These are phyloP conservation scores for Varanus komodoensis DNA, from an alignment of 2,113 vertebrate genomes.

Conservation along the genomic window DNA sequence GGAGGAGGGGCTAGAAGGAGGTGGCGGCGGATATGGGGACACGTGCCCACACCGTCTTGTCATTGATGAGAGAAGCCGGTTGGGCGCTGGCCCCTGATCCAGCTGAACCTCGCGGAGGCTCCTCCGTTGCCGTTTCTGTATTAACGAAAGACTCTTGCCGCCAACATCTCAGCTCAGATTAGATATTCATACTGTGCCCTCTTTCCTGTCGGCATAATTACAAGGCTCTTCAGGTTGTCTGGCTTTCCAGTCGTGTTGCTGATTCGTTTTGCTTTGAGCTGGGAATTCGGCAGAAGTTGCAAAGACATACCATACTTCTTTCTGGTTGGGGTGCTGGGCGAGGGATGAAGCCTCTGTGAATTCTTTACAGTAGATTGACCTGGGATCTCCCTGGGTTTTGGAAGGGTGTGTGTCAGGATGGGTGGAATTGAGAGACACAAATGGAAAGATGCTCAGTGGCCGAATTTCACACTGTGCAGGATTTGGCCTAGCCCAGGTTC, in stretches of 20 bases:
- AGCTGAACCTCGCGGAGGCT: background rate
- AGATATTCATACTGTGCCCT: background rate
- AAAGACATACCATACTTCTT: background rate
- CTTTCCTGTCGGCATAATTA: background rate
- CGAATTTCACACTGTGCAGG: no score
- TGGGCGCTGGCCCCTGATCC: background rate
- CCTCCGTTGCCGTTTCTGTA: background rate
- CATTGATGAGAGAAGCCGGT: no score
- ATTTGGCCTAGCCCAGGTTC: no score
- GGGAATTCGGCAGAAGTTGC: background rate
- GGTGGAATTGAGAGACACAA: background rate
- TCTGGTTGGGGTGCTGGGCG: background rate
- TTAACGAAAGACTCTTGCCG: background rate
- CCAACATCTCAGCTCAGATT: background rate
- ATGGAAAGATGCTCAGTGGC: background rate
- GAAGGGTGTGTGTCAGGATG: background rate
- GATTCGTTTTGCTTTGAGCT: background rate
- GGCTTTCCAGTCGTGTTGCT: background rate
- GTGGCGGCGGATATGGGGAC: background rate
- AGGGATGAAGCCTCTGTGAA: no score
- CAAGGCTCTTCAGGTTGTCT: background rate
- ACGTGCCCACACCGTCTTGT: background rate
- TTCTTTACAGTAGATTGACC: background rate
- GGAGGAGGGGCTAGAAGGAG: background rate
- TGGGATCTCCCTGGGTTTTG: background rate